Percentiles rank a stretch among this genome's conserved stretches.
Conservation (phyloP, 64 coral and sea anemone genomes). For the Catalaphyllia jardinei region DNA sequence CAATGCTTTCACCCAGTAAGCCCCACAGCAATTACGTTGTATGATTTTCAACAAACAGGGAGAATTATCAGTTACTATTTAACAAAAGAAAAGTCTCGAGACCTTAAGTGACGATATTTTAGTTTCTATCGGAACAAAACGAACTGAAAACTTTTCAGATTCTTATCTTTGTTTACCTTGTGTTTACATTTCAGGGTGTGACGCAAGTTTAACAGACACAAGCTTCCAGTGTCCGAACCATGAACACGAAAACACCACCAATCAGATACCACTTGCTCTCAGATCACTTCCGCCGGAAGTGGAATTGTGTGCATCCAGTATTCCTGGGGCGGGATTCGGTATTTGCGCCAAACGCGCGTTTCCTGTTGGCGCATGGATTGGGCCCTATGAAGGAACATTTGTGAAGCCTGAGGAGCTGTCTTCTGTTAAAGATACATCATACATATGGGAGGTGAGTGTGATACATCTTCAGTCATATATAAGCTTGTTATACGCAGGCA, state of each 20-base stretch:
- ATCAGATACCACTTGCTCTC: constrained; percentile 25
- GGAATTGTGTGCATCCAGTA: constrained; percentile 58
- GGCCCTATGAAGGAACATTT: constrained; percentile 73
- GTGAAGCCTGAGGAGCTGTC: constrained; percentile 45
- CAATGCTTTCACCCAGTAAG: no score
- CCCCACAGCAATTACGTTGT: no score
- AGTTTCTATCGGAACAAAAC: background rate
- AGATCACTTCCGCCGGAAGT: constrained; percentile 77
- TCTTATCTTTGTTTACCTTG: no score
- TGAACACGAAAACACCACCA: background rate
- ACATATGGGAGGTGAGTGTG: constrained; percentile 79
- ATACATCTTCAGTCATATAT: background rate
- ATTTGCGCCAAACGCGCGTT: constrained; percentile 54
- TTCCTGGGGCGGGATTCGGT: constrained; percentile 60
- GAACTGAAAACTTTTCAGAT: background rate
- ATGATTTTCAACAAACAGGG: no score
- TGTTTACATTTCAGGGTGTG: constrained; percentile 30
- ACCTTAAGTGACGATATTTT: background rate
- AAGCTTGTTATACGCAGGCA: background rate
- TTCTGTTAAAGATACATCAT: constrained; percentile 51
- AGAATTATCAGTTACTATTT: no score
- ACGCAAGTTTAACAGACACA: background rate
- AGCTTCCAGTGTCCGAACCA: constrained; percentile 43
- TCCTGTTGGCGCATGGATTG: constrained; percentile 74
- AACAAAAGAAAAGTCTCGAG: no score